Conservation (phyloP, 1,140 invertebrate genomes). For the Brachionus rubens region DNA sequence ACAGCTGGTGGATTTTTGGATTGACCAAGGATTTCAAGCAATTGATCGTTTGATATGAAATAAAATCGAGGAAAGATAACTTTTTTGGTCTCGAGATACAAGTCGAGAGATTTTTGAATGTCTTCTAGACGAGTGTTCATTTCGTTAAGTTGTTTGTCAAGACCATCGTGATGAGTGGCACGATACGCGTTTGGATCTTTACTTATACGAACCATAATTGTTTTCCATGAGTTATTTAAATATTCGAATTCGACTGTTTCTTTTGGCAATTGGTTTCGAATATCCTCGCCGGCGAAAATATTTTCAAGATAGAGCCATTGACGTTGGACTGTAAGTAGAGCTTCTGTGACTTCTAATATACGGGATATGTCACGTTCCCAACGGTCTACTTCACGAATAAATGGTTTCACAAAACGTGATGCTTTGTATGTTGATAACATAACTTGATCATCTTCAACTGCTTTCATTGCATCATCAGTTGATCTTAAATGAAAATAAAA, state of each 20-base stretch:
- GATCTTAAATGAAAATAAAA: too few species aligned
- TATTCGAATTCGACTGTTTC: conserved; percentile 61
- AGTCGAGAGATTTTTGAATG: conserved; percentile 61
- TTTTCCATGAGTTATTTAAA: conserved; percentile 59
- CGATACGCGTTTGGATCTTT: conserved; percentile 57
- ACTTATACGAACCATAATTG: conserved; percentile 57
- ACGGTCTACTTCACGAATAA: conserved; percentile 72
- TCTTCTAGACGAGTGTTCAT: conserved; percentile 61
- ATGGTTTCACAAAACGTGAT: conserved; percentile 78
- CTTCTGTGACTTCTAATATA: conserved; percentile 74
- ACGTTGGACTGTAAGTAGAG: conserved; percentile 71
- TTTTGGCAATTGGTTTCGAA: conserved; percentile 59
- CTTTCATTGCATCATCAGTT: conserved; percentile 49
- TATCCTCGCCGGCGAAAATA: conserved; percentile 61
- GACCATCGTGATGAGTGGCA: conserved; percentile 58
- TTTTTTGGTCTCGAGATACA: conserved; percentile 61
- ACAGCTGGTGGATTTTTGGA: conserved; percentile 60
- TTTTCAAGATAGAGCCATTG: conserved; percentile 74
- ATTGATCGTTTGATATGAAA: conserved; percentile 61
- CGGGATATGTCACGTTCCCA: conserved; percentile 77
- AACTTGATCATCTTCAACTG: conserved; percentile 71
- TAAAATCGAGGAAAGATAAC: conserved; percentile 62
- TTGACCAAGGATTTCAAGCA: conserved; percentile 61
- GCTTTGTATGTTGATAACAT: conserved; percentile 77
- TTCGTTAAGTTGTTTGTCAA: conserved; percentile 54